Evolutionary conservation across 2,888 invertebrate genomes (phyloP), one percentile per base, ranked within the genome.

Genomic region (Athripsodes cinereus): DNA sequence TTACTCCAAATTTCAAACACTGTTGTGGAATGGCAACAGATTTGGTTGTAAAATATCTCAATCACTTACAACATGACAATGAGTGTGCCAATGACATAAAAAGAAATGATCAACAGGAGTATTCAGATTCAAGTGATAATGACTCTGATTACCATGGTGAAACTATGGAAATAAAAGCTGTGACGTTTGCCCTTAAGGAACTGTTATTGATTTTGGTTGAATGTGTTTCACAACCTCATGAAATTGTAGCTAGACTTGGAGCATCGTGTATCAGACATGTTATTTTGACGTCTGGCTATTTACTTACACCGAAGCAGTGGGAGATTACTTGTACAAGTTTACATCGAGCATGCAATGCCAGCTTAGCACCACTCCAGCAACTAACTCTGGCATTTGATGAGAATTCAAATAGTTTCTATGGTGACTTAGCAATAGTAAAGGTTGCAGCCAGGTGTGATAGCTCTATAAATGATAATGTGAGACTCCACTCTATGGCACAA

Each of bases 1-100:
- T 89, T 52, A 89, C 90, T 71, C 87, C 92, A 63, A 95, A 94
- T 72, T 96, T 96, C 69, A 96, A 96, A 69, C 96, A 96, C 69
- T 95, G 93, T 69, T 92, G 92, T 68, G 96, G 96, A 8, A 85
- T 95, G 74, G 90, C 93, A 11, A 92, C 94, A 1, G 96, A 96
- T 69, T 79, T 95, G 26, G 86, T 95, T 34, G 96, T 96, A 0
- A 87, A 92, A 67, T 92, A 92, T 66, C 75, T 95, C 34, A 85
- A 86, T 65, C 85, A 87, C 66, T 80, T 92, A 35, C 85, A 88
- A 70, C 84, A 85, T 75, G 62, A 74, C 22, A 75, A 77, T 66
- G 69, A 76, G 64, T 58, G 59, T 21, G 65, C 67, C 54, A 57
- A 62, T 21, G 58, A 69, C 64, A 60, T 60, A 20, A 65, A 67